These are phyloP conservation scores for Synergus laeviventris DNA, from an alignment of 2,888 invertebrate species.

Conservation along the genomic window DNA sequence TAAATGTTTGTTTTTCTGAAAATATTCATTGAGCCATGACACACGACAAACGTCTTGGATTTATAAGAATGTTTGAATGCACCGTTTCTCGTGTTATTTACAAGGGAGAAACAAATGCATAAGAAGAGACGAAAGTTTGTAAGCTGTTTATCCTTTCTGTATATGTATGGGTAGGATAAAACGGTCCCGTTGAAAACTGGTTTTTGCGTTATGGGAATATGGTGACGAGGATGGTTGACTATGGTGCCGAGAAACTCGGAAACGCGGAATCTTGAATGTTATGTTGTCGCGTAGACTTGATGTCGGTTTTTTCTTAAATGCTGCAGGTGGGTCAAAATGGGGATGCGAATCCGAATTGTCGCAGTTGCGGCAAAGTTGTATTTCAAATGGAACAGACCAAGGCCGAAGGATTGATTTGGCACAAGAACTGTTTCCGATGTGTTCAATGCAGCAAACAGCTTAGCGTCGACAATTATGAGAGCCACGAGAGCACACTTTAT, in stretches of 20 bases:
- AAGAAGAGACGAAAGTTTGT: constrained; percentile 2
- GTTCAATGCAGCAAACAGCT: constrained; percentile 94
- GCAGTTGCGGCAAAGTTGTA: constrained; percentile 91
- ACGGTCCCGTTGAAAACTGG: constrained; percentile 48
- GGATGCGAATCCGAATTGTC: constrained; percentile 84
- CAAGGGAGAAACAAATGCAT: constrained; percentile 33
- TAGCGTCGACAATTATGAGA: constrained; percentile 95
- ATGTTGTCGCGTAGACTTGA: background rate
- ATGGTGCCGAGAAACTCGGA: background rate
- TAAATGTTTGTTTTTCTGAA: constrained; percentile 25
- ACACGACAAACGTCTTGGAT: constrained; percentile 41
- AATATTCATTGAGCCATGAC: constrained; percentile 17
- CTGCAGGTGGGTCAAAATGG: constrained; percentile 73
- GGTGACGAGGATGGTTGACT: background rate
- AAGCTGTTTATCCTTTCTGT: constrained; percentile 6
- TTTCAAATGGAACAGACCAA: constrained; percentile 98
- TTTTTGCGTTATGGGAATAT: constrained; percentile 38
- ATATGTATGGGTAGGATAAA: constrained; percentile 4
- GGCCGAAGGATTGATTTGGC: constrained; percentile 93
- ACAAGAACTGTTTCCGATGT: constrained; percentile 96
- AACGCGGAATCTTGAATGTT: constrained; percentile 9
- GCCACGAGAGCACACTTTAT: constrained; percentile 92
- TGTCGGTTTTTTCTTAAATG: background rate
- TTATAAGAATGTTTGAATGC: constrained; percentile 44
- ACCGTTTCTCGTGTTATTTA: constrained; percentile 37